Evolutionary conservation across 2,888 invertebrate genomes (phyloP).

Genomic region (Ecdyonurus torrentis): DNA sequence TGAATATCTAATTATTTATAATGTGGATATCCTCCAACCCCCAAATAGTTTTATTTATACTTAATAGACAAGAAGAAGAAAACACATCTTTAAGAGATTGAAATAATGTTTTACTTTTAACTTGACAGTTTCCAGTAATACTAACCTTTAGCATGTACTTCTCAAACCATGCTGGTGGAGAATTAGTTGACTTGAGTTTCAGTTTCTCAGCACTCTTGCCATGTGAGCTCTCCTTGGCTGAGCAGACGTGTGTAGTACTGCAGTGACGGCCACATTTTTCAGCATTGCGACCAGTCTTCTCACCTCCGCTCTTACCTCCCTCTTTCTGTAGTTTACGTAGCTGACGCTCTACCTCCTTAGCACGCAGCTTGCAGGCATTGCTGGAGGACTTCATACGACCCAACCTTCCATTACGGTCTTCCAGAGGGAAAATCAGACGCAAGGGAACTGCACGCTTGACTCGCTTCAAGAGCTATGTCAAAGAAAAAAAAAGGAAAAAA

Average conservation of each 20-base stretch:
- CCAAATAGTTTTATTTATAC: no score
- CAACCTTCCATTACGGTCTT: neutral
- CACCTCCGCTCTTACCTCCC: neutral
- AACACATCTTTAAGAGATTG: no score
- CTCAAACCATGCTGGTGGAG: neutral
- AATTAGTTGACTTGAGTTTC: neutral
- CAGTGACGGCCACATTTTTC: neutral
- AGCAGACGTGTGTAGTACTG: neutral
- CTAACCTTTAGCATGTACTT: neutral
- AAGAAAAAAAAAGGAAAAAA: neutral
- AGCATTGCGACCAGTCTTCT: no score
- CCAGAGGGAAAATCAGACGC: neutral
- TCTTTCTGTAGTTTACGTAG: neutral
- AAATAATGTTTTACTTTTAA: no score
- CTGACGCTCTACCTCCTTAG: neutral
- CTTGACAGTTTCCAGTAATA: no score
- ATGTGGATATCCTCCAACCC: no score
- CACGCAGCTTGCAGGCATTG: neutral
- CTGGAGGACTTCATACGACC: neutral
- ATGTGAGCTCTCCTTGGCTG: neutral
- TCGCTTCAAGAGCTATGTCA: neutral
- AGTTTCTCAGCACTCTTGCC: neutral
- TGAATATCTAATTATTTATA: no score
- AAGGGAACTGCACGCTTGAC: neutral
- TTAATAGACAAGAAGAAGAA: no score